Evolutionary conservation across 2,797 vertebrate species (phyloP).

Genomic region (Lophius americanus): DNA sequence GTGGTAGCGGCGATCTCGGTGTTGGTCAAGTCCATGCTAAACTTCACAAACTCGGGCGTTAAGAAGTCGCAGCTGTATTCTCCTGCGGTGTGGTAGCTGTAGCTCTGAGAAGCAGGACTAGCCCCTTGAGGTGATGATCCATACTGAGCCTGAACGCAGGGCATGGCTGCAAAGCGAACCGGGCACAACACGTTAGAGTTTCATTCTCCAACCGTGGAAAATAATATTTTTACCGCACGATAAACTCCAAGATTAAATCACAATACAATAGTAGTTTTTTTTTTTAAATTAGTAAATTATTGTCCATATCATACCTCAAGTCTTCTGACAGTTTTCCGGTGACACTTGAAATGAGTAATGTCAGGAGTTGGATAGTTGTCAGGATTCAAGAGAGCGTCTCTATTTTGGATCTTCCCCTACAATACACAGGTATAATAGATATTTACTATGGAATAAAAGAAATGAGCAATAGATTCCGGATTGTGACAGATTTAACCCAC

Average conservation of each 20-base stretch:
- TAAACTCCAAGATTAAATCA: background rate
- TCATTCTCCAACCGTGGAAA: slow-evolving; percentile 3
- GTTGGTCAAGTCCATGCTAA: slow-evolving; percentile 99
- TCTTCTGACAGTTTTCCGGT: slow-evolving; percentile 87
- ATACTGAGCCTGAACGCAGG: slow-evolving; percentile 99
- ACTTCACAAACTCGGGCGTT: slow-evolving; percentile 99
- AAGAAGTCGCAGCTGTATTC: slow-evolving; percentile 99
- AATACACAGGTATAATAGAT: slow-evolving; percentile 70
- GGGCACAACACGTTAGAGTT: slow-evolving; percentile 55
- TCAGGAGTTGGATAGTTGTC: slow-evolving; percentile 76
- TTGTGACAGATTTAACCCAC: background rate
- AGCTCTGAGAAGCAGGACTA: slow-evolving; percentile 99
- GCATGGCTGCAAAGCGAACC: slow-evolving; percentile 91
- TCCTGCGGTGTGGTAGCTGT: slow-evolving; percentile 95
- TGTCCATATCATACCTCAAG: slow-evolving; percentile 85
- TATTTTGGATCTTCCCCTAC: slow-evolving; percentile 77
- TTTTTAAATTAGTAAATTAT: slow-evolving; percentile 20
- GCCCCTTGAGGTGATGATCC: slow-evolving; percentile 99
- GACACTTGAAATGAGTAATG: slow-evolving; percentile 88
- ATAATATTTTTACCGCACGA: background rate
- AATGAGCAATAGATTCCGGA: background rate
- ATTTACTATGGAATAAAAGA: slow-evolving; percentile 51
- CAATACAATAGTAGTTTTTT: too few relatives aligned
- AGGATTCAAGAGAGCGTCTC: slow-evolving; percentile 75
- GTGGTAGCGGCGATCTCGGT: slow-evolving; percentile 98